These are phyloP conservation scores for Scopus umbretta DNA, from an alignment of 2,113 vertebrate species.

Conservation along the genomic window DNA sequence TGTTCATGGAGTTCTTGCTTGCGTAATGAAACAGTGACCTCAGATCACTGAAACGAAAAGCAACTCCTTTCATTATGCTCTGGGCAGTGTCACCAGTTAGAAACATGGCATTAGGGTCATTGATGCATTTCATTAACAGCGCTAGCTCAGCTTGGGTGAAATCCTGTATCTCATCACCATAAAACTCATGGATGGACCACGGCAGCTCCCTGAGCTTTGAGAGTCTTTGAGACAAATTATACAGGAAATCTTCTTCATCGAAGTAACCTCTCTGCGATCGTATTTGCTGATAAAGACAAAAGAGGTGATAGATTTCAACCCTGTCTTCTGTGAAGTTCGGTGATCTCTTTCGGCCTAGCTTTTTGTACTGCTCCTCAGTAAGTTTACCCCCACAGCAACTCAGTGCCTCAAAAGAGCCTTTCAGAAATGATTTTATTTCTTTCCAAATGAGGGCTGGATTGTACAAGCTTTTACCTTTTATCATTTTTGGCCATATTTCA, in stretches of 20 bases:
- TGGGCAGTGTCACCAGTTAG: conserved; percentile 83
- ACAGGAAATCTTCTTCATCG: conserved; percentile 79
- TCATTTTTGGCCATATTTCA: conserved; percentile 81
- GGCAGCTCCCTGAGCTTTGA: conserved; percentile 69
- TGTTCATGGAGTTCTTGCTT: conserved; percentile 60
- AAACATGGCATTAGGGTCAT: conserved; percentile 82
- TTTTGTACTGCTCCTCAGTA: conserved; percentile 75
- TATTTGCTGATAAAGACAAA: conserved; percentile 76
- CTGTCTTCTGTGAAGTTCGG: conserved; percentile 80
- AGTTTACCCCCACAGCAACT: conserved; percentile 68
- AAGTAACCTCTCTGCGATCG: conserved; percentile 76
- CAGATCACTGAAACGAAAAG: conserved; percentile 81
- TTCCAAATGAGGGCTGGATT: conserved; percentile 81
- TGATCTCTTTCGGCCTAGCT: conserved; percentile 75
- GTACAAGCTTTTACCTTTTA: conserved; percentile 76
- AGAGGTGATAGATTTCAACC: conserved; percentile 77
- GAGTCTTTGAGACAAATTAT: conserved; percentile 73
- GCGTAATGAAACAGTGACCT: conserved; percentile 78
- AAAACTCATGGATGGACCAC: conserved; percentile 82
- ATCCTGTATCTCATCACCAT: conserved; percentile 82
- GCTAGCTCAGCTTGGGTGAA: conserved; percentile 81
- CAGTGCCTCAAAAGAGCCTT: conserved; percentile 81
- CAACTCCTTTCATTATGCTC: conserved; percentile 82
- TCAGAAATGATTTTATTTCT: conserved; percentile 83
- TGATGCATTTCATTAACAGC: conserved; percentile 76